A percentile compares a stretch with the other conserved stretches of the same genome.
Conservation (phyloP, 2,797 vertebrate genomes). For the Sebastes matsubarae region DNA sequence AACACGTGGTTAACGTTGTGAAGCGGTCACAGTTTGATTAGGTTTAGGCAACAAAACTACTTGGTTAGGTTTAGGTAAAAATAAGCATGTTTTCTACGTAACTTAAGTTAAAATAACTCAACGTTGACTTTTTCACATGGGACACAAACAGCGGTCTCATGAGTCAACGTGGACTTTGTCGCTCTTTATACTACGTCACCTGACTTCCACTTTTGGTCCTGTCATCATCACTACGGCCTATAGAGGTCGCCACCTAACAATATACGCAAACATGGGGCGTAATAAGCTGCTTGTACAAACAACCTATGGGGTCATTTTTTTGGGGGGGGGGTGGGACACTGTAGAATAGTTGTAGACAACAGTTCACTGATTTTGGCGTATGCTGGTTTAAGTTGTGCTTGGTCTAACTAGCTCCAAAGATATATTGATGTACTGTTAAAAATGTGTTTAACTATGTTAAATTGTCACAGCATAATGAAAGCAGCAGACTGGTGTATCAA, state of each 20-base stretch:
- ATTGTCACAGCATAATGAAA: not conserved
- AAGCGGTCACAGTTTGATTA: not conserved
- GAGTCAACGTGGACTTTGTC: fast-evolving
- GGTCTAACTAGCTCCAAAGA: not conserved
- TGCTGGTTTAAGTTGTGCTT: not conserved
- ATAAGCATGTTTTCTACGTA: not conserved
- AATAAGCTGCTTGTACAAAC: not conserved
- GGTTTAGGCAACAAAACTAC: not conserved
- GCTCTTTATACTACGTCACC: not conserved
- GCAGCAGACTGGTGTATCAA: not conserved
- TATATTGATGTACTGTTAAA: not conserved
- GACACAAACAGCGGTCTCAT: not conserved
- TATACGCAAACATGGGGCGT: not conserved
- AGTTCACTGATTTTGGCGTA: not conserved
- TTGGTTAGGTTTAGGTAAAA: not conserved
- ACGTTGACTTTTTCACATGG: not conserved
- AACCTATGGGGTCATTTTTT: not conserved
- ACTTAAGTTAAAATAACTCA: not conserved
- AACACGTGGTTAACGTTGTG: not conserved
- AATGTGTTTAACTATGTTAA: not conserved
- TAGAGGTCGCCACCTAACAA: not conserved
- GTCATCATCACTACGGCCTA: not conserved
- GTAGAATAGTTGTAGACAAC: not conserved
- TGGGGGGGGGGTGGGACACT: fast-evolving
- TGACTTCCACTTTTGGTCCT: not conserved